phyloP scores from a whole-genome alignment of 1,140 invertebrate species.

The Bombus sibiricus region DNA sequence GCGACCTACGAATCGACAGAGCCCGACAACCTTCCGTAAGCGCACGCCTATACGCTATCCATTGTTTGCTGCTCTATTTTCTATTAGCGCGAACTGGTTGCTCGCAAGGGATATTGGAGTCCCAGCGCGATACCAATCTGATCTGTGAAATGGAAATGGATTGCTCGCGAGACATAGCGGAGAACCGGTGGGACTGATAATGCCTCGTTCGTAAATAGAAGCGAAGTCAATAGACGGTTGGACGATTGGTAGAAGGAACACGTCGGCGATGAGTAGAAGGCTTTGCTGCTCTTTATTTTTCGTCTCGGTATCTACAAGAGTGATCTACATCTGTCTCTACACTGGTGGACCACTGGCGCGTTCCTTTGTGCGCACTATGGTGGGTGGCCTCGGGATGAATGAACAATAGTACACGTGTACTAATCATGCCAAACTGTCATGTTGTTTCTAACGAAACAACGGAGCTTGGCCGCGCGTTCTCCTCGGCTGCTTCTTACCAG shows the following conservation, averaged over 20 bases:
- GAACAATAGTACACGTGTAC: slow-evolving; percentile 77
- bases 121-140: slow-evolving; percentile 24
- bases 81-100: slow-evolving; percentile 11
- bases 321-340: slow-evolving; percentile 46
- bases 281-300: slow-evolving; percentile 1
- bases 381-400: slow-evolving; percentile 72
- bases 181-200: slow-evolving; percentile 32
- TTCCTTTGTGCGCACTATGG: slow-evolving; percentile 53
- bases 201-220: slow-evolving; percentile 30
- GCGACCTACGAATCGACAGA: background rate
- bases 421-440: slow-evolving; percentile 74
- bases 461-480: slow-evolving; percentile 20
- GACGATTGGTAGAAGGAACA: background rate
- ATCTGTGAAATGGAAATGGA: slow-evolving; percentile 36
- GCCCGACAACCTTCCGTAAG: background rate
- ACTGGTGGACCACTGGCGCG: slow-evolving; percentile 3
- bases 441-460: slow-evolving; percentile 65
- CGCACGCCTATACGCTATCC: background rate
- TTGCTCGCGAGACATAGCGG: slow-evolving; percentile 24
- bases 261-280: slow-evolving; percentile 24
- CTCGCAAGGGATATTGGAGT: slow-evolving; percentile 19
- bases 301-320: slow-evolving; percentile 13
- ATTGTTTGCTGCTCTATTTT: slow-evolving; percentile 38
- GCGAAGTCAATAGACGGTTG: slow-evolving; percentile 5
- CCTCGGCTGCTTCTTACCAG: slow-evolving; percentile 45